Evolutionary conservation across 2,113 vertebrate genomes (phyloP).

Genomic region (Catharus minimus): DNA sequence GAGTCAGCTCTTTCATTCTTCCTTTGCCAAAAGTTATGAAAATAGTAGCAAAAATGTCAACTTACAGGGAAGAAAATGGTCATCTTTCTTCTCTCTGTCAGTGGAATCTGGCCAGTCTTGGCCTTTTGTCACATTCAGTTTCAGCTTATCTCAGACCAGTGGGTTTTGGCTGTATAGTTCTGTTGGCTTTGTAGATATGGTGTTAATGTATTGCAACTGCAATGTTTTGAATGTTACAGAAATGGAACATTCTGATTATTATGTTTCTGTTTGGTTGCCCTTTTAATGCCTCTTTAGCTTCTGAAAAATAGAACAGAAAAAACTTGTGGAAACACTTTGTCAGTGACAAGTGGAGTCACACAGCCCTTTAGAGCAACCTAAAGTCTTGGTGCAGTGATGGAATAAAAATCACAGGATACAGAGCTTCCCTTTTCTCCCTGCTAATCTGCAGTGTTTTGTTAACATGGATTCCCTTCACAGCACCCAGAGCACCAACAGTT

Average conservation of each 20-base stretch:
- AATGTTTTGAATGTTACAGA: neutral
- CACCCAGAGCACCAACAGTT: neutral
- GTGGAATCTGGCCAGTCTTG: neutral
- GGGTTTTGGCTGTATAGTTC: neutral
- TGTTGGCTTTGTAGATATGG: neutral
- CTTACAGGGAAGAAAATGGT: neutral
- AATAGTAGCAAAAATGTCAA: neutral
- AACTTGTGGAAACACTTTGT: neutral
- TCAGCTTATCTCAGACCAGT: neutral
- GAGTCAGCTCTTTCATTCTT: constrained; percentile 9
- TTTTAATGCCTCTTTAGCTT: neutral
- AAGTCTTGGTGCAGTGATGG: neutral
- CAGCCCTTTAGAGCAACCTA: neutral
- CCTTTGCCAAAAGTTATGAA: neutral
- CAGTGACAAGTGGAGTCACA: neutral
- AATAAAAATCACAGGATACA: neutral
- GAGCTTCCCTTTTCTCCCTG: neutral
- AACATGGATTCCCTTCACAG: neutral
- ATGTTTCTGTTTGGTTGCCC: neutral
- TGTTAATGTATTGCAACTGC: neutral
- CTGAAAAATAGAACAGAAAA: neutral
- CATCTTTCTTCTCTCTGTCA: neutral
- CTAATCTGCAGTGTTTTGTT: neutral
- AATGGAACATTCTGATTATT: neutral
- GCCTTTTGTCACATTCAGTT: neutral